Conservation (phyloP, 2,113 vertebrate species). For the Merops nubicus region DNA sequence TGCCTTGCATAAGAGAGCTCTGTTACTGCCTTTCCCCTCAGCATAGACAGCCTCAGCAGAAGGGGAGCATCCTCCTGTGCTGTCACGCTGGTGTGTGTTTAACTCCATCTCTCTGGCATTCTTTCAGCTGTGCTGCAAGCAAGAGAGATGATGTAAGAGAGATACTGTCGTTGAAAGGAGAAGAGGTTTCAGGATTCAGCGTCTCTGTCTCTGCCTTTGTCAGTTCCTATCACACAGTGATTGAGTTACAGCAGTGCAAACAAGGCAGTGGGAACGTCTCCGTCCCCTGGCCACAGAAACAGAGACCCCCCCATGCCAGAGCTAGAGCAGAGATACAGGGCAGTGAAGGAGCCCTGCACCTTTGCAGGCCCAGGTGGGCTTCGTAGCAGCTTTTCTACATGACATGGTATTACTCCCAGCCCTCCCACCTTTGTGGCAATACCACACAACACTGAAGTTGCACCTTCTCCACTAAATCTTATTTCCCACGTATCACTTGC, state of each 20-base stretch:
- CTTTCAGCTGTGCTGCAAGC: background rate
- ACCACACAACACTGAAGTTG: background rate
- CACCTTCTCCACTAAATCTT: background rate
- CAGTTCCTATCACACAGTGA: conserved; percentile 72
- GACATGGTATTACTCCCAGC: rapidly evolving
- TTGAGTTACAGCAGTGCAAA: conserved; percentile 74
- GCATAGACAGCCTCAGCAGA: background rate
- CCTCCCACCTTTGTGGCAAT: background rate
- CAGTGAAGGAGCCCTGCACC: background rate
- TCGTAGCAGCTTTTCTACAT: background rate
- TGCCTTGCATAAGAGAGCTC: background rate
- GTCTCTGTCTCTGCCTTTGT: conserved; percentile 53
- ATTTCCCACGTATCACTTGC: background rate
- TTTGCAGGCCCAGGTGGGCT: background rate
- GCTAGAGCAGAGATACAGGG: background rate
- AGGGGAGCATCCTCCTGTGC: background rate
- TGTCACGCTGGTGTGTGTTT: background rate
- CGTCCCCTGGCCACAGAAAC: conserved; percentile 43
- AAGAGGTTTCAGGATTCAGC: conserved; percentile 20
- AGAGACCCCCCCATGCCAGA: conserved; percentile 47
- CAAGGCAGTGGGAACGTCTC: conserved; percentile 74
- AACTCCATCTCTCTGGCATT: background rate
- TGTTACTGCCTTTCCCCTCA: background rate
- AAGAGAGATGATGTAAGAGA: background rate
- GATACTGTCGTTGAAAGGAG: background rate